Conservation (phyloP, 2,797 vertebrate genomes). For the Myripristis murdjan region DNA sequence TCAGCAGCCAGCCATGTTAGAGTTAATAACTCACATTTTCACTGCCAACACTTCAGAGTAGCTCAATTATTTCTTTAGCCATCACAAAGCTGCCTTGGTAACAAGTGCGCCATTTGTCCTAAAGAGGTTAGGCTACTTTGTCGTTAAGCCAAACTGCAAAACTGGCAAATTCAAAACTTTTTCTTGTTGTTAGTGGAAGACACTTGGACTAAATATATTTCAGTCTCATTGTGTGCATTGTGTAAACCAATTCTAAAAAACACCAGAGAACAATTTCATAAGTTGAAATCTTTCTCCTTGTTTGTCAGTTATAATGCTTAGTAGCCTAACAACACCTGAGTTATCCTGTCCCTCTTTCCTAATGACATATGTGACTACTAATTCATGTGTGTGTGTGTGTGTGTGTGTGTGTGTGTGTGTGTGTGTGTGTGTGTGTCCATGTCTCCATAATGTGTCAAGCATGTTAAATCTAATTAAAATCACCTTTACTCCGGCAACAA, state of each 20-base stretch:
- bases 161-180: neutral
- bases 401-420: neutral
- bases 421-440: slow-evolving; percentile 3
- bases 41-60: neutral
- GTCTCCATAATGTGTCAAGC: slow-evolving; percentile 54
- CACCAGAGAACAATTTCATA: neutral
- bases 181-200: neutral
- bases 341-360: neutral
- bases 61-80: slow-evolving; percentile 25
- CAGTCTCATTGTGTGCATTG: slow-evolving; percentile 6
- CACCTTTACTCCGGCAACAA: slow-evolving; percentile 53
- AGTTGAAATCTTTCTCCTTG: neutral
- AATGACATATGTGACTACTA: neutral
- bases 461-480: slow-evolving; percentile 65
- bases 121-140: slow-evolving; percentile 24
- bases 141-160: slow-evolving; percentile 20
- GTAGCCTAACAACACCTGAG: slow-evolving; percentile 10
- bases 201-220: slow-evolving; percentile 2
- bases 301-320: neutral
- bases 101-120: slow-evolving; percentile 3
- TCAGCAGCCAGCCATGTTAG: slow-evolving; percentile 10
- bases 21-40: slow-evolving; percentile 3
- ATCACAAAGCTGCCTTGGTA: slow-evolving; percentile 1
- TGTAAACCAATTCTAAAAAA: slow-evolving; percentile 39
- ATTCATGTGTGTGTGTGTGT: neutral